Evolutionary conservation across 2,888 invertebrate species (phyloP), one percentile per base, ranked within the genome.

Genomic region (Teleiodes luculella): DNA sequence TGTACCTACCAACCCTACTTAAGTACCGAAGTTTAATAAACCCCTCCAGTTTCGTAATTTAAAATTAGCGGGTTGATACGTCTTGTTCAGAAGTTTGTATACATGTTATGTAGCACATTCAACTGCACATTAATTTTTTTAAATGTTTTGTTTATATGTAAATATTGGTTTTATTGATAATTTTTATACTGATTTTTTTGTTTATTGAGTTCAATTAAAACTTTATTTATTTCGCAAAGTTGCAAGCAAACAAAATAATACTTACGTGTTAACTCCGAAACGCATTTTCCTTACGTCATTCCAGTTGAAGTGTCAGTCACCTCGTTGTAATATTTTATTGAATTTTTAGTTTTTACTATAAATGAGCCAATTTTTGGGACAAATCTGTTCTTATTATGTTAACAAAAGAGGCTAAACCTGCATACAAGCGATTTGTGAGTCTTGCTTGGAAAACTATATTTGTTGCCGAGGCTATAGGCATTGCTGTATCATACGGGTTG

Each of bases 401-500:
- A 78, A 83, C 84, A 63, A 95, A 93, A 81, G 83, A 81, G 56
- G 92, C 94, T 4, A 92, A 91, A 75, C 83, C 92, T 67, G 75
- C 76, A 48, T 80, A 84, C 67, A 90, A 87, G 80, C 88, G 83
- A 77, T 83, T 86, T 59, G 66, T 93, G 45, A 90, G 88, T 70
- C 78, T 78, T 62, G 86, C 92, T 63, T 88, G 92, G 30, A 91
- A 91, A 75, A 72, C 86, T 50, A 64, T 94, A 24, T 83, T 95
- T 67, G 74, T 92, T 46, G 70, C 87, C 7, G 95, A 95, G 86
- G 89, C 90, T 13, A 63, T 90, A 53, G 84, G 88, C 24, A 91
- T 94, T 72, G 86, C 90, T 43, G 91, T 80, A 47, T 90, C 92
- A 28, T 95, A 93, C 83, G 89, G 86, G 57, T 70, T 93, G 65